Evolutionary conservation across 2,888 invertebrate species (phyloP), one percentile per base, ranked within the genome.

Genomic region (Anthrax anthrax): DNA sequence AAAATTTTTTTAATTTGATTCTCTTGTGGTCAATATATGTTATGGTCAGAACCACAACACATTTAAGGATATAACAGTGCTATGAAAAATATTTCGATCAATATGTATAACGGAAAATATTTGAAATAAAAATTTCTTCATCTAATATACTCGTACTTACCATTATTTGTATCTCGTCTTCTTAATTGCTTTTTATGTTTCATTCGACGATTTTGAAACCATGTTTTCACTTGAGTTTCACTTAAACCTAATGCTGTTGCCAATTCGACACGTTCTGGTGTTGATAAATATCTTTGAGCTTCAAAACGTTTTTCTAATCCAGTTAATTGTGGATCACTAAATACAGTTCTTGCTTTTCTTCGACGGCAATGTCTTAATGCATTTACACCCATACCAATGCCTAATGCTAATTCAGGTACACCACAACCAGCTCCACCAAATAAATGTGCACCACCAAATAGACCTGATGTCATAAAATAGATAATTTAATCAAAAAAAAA

Each of bases 131-230:
- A n/a, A n/a, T n/a, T n/a, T n/a, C n/a, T n/a, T n/a, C n/a, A n/a
- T n/a, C n/a, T n/a, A n/a, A n/a, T n/a, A n/a, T n/a, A n/a, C n/a
- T n/a, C n/a, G n/a, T 19, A 56, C 62, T 61, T 53, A 67, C 67
- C 68, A 57, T 64, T 65, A 51, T 61, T 59, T 43, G 62, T 59
- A 49, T 68, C 67, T 42, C 67, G 56, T 46, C 67, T 55, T 37
- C 67, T 53, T 67, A 90, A 70, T 61, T 90, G 89, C 60, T 92
- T 92, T 74, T 92, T 92, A 66, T 92, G 90, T 64, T 92, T 92
- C 96, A 96, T 96, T 56, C 96, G 73, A 23, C 95, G 72, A 70
- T 96, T 96, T 71, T 96, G 95, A 70, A 96, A 95, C 95, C 95
- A 95, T 50, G 95, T 96, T 73, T 95, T 95, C 52, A 95, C 90